Evolutionary conservation across 2,888 invertebrate genomes (phyloP).

Genomic region (Eugnorisma glareosa): DNA sequence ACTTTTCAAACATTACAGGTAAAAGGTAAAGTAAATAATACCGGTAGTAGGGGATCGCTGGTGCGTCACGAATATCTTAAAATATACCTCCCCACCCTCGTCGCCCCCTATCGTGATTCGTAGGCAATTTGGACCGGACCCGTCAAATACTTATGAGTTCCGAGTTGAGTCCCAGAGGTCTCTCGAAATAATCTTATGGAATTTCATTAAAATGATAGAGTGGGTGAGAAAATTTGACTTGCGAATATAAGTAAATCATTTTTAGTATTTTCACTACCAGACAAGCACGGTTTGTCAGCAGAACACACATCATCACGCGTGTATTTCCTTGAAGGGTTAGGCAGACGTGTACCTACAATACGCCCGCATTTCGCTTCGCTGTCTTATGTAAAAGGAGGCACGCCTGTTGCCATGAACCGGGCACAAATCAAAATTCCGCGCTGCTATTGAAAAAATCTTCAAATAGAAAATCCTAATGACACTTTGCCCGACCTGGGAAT

Average conservation of each 20-base stretch:
- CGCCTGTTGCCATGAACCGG: not conserved
- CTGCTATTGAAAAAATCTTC: not conserved
- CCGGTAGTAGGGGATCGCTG: conserved; percentile 46
- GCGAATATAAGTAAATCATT: not conserved
- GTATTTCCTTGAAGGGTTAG: too few species aligned
- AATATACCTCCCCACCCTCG: conserved; percentile 8
- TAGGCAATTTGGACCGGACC: conserved; percentile 43
- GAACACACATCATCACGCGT: not conserved
- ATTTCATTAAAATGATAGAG: conserved; percentile 18
- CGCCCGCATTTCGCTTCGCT: not conserved
- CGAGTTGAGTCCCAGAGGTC: conserved; percentile 12
- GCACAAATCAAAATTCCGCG: not conserved
- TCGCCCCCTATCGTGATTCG: conserved; percentile 14
- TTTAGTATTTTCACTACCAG: not conserved
- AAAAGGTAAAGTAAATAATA: not conserved
- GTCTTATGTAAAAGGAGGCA: too few species aligned
- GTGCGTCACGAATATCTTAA: conserved; percentile 55
- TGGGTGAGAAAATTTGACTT: conserved; percentile 6
- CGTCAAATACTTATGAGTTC: conserved; percentile 52
- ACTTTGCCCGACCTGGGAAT: not conserved
- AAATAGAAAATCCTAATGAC: not conserved
- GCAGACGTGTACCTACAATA: not conserved
- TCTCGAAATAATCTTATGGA: conserved; percentile 30
- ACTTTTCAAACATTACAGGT: not conserved
- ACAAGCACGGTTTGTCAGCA: too few species aligned